Base-by-base conservation (phyloP, 2,888 invertebrate species). In the Protodeltote pygarga region DNA sequence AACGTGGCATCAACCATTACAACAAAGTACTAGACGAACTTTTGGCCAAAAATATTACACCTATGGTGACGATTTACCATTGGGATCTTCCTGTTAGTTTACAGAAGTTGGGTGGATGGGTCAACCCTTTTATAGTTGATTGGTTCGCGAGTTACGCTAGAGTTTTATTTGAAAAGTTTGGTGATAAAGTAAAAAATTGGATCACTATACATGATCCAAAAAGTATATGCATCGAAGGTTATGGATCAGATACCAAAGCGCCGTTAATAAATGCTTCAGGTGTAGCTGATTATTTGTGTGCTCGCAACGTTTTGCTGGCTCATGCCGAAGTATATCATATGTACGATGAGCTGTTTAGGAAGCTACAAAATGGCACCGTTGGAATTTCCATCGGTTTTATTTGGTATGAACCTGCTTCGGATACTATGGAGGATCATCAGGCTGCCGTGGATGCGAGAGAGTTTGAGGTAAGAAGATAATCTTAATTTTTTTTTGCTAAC, bases 1-100 rank as follows among this genome's bases (percentile, higher is more conserved):
- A 85, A 39, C 82, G 83, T 0, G 96, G 95, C 3, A 73, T 96
- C 0, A 72, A 90, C 2, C 95, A 95, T 75, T 96, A 96, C 79
- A 93, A 93, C 55, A 83, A 92, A 11, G 73, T 96, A 0, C 94
- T 95, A 15, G 78, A 95, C 59, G 92, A 88, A 60, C 81, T 95
- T 27, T 32, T 94, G 0, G 79, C 78, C 0, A 87, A 92, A 38
- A 91, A 89, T 8, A 94, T 95, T 2, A 76, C 82, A 49, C 95
- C 95, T 0, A 83, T 93, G 58, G 85, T 93, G 0, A 94, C 94
- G 0, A 81, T 95, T 32, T 94, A 93, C 72, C 94, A 95, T 58
- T 94, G 93, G 93, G 94, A 95, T 75, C 79, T 94, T 17, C 94
- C 94, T 0, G 79, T 90, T 46, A 65, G 66, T n/a, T 57, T 93